Evolutionary conservation across 2,113 vertebrate genomes (phyloP).

Genomic region (Xerus inauris): DNA sequence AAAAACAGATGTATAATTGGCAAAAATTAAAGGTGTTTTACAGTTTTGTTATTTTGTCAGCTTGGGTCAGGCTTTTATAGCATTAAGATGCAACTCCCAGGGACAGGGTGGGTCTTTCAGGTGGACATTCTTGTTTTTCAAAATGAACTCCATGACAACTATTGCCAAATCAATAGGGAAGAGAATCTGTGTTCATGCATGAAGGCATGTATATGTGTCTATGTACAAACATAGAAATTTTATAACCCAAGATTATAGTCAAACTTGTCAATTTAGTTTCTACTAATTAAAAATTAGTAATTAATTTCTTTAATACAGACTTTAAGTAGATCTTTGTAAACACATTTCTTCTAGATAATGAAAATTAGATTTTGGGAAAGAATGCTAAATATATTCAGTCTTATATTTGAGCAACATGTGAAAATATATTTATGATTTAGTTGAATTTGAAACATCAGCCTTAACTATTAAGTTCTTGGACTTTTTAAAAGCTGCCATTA

Average conservation of each 20-base stretch:
- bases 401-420: not conserved
- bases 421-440: not conserved
- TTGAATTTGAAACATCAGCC: not conserved
- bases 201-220: not conserved
- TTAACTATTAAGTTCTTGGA: not conserved
- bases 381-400: not conserved
- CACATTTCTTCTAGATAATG: not conserved
- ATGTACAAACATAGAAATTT: not conserved
- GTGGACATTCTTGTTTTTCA: not conserved
- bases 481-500: not conserved
- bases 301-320: not conserved
- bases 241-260: not conserved
- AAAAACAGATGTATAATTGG: not conserved
- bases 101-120: not conserved
- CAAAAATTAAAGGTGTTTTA: conserved; percentile 33
- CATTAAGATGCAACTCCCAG: not conserved
- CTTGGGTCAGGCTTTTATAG: not conserved
- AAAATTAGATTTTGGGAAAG: conserved; percentile 14
- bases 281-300: conserved; percentile 2
- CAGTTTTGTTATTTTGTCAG: not conserved
- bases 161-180: not conserved
- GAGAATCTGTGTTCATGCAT: not conserved
- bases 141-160: not conserved
- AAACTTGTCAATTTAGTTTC: conserved; percentile 29
- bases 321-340: not conserved